Evolutionary conservation across 2,113 vertebrate species (phyloP), one percentile per base, ranked within the genome.

Genomic region (Perognathus longimembris): DNA sequence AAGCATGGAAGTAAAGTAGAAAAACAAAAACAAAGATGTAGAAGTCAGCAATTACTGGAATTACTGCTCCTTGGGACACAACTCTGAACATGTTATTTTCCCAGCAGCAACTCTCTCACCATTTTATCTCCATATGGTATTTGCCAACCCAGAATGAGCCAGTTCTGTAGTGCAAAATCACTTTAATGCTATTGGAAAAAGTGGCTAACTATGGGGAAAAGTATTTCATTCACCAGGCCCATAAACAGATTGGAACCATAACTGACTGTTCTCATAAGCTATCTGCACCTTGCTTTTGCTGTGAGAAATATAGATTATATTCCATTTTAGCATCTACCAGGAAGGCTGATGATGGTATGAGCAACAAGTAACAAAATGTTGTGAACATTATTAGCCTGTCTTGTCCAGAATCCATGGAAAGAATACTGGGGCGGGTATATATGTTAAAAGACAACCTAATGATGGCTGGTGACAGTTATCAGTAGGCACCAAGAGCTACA

Each of bases 1-100:
- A 94, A 21, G 24, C 73, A 77, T n/a, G 22, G 79, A 71, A 92
- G 67, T 32, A 86, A 95, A 89, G 61, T 76, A 59, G 66, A 86
- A 95, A 96, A 95, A 76, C 85, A 94, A 85, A 96, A 94, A 94
- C 61, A 96, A 92, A 94, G 86, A 89, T 69, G 38, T 26, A 80
- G 45, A 89, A 92, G 76, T 89, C 32, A 74, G 76, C 73, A 91
- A 94, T 97, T 93, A 96, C 93, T 93, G 57, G 83, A 95, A 95
- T 93, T 95, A 93, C 61, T 93, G 15, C 66, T 89, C 79, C 90
- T 93, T 80, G 74, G 69, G 64, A 93, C 30, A 70, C 45, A 95
- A 38, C 18, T 21, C 63, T 77, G 57, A 96, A 89, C 32, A 74
- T 96, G 74, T 83, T 22, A 96, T 97, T 96, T 95, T 96, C 92